Base-by-base conservation (phyloP, 2,113 vertebrate genomes). In the Cryptotis parvus region DNA sequence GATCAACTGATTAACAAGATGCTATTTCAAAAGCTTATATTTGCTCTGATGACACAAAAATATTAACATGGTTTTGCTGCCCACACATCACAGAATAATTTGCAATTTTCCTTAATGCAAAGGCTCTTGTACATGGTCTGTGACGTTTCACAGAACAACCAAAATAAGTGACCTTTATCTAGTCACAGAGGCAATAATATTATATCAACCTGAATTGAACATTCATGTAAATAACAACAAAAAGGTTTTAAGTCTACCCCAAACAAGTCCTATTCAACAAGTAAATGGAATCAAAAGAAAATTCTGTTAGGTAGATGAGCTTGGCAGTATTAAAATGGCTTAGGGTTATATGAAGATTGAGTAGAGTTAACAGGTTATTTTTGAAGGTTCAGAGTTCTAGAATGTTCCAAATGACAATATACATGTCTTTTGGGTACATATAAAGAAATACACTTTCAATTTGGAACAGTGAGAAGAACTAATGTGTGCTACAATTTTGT, bases 1-100 rank as follows among this genome's bases (percentile, higher is more conserved):
- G 81, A 96, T 80, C 80, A 97, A 95, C 93, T 95, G 94, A 96
- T 94, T 95, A 96, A 94, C 80, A 84, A 69, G 74, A 68, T 80
- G 95, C 89, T 41, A 94, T 94, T 94, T 95, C 82, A 90, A 97
- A 94, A 87, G 76, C 6, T 24, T 91, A 33, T 73, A 65, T 95
- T 94, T 63, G 35, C 12, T 86, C 41, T 90, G 81, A 78, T 87
- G 41, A 80, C 31, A 91, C 10, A 84, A 95, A n/a, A 90, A 89
- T 94, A 92, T 84, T 95, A 84, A 89, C 74, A 77, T 65, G 89
- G 90, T 95, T 89, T 96, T 94, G n/a, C 33, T 86, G 26, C 80
- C 49, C 26, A 90, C 24, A 81, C 16, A 58, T 70, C 16, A 29
- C 49, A 87, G 80, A 89, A 89, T 61, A 93, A 90, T 92, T 94